phyloP scores from a whole-genome alignment of 2,797 vertebrate species.

The Myoxocephalus aenaeus region DNA sequence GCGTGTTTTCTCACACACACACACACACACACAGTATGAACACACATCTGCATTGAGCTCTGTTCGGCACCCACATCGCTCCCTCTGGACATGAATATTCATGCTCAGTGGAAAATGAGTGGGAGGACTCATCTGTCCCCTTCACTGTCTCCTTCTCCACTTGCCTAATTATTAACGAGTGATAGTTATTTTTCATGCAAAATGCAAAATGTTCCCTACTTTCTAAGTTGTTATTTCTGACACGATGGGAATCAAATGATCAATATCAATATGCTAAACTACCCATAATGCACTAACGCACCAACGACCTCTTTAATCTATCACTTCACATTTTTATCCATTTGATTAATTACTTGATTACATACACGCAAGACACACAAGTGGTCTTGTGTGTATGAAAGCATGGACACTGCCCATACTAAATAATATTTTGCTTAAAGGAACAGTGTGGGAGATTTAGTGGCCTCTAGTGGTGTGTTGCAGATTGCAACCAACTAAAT shows the following conservation, averaged over 20 bases:
- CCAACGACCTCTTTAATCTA: neutral
- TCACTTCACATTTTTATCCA: neutral
- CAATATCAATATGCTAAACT: neutral
- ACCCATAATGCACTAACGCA: neutral
- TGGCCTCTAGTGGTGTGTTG: too few species aligned
- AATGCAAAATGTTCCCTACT: too few species aligned
- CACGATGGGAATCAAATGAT: neutral
- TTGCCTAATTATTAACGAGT: neutral
- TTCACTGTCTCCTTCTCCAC: neutral
- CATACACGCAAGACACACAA: too few species aligned
- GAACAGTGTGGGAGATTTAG: too few species aligned
- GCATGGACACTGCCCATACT: neutral
- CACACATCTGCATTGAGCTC: neutral
- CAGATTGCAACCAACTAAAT: too few species aligned
- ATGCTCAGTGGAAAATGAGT: constrained; percentile 3
- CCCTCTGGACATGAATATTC: constrained; percentile 40
- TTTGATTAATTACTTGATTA: neutral
- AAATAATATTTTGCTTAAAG: neutral
- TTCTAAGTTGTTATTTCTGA: neutral
- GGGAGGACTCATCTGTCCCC: constrained; percentile 21
- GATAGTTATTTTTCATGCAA: neutral
- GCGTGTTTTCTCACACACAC: too few species aligned
- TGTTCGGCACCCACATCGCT: neutral
- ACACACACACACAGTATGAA: neutral
- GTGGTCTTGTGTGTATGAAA: neutral